Conservation (phyloP, 2,113 vertebrate species). For the Indicator indicator region DNA sequence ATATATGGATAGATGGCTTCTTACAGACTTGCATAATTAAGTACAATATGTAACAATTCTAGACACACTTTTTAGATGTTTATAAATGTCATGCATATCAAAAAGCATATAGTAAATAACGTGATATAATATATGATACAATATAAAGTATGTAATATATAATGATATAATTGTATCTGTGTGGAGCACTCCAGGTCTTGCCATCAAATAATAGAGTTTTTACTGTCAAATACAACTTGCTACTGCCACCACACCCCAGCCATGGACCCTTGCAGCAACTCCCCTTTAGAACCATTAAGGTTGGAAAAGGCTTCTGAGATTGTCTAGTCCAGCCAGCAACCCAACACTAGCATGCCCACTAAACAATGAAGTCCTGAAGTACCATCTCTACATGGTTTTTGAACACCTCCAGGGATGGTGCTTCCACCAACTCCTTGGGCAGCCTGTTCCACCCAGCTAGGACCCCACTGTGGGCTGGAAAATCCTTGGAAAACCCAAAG, state of each 20-base stretch:
- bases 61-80: background rate
- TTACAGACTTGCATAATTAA: background rate
- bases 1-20: background rate
- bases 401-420: background rate
- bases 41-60: background rate
- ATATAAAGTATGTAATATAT: rapidly evolving
- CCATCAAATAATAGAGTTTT: background rate
- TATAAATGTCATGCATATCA: background rate
- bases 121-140: background rate
- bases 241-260: background rate
- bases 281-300: too few species aligned
- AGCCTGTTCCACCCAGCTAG: background rate
- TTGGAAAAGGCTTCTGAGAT: background rate
- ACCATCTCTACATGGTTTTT: background rate
- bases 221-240: background rate
- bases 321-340: background rate
- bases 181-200: background rate
- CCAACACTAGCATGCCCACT: background rate
- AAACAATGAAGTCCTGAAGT: background rate
- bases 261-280: rapidly evolving
- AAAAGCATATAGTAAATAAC: background rate
- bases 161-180: rapidly evolving
- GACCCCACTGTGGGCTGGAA: rapidly evolving
- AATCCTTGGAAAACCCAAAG: background rate
- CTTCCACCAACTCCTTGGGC: background rate